Evolutionary conservation across 2,888 invertebrate genomes (phyloP), one percentile per base, ranked within the genome.

Genomic region (Scaptomyza polygonia): DNA sequence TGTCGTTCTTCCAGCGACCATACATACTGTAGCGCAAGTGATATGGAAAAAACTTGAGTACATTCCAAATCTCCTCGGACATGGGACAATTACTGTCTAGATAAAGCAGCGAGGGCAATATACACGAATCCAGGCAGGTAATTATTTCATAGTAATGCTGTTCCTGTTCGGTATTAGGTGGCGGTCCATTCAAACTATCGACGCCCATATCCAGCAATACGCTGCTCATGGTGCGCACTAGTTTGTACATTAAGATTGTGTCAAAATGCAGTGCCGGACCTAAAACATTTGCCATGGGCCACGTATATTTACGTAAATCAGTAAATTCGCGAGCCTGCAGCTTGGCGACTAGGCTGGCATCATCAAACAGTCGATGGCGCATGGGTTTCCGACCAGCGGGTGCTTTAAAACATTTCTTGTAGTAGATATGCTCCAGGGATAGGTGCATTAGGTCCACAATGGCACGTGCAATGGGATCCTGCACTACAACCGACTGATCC

Each of bases 1-100:
- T 95, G 47, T 98, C 97, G 88, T 97, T 97, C 92, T 99, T 99
- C 99, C 99, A 99, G 54, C 97, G 95, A 0, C 97, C 96, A 91
- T 99, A 99, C 71, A 99, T 93, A 77, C 97, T 96, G 89, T 96
- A 97, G 68, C 92, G 89, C 92, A 94, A 94, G 80, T 97, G 96
- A 91, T 98, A 97, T 0, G 97, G 97, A 92, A 96, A 97, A 49
- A 95, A 92, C 89, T 96, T 96, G 16, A 98, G 92, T 49, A 99
- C 94, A 47, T 95, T 95, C 96, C 99, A 99, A 67, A 99, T 94
- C 92, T 99, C 98, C 91, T 99, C 99, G 4, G 98, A 96, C 91
- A 99, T 95, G 79, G 98, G 97, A 90, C 98, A 98, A 92, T 99
- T 99, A 82, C 96, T 96, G 76, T 98, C 97, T 93, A 98, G 94